Base-by-base conservation (phyloP, 2,797 vertebrate genomes). In the Chromis chromis region DNA sequence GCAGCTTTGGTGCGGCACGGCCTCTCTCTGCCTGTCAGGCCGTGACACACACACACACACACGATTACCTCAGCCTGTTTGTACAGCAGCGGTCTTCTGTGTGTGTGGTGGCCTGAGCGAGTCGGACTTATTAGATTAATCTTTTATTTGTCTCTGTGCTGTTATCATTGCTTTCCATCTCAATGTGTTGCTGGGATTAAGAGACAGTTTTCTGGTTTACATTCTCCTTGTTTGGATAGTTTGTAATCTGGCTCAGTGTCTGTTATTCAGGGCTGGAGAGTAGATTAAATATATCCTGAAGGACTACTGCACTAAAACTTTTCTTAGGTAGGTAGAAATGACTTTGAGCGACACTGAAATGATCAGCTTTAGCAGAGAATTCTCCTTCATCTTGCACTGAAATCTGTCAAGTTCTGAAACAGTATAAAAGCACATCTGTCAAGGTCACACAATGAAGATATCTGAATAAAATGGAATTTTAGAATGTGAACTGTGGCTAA, bases 81-180 rank as follows among this genome's bases (percentile, higher is more conserved):
- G 71, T 85, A 55, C 82, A 86, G 81, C 81, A 76, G 74, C 59
- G 54, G 76, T 82, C 44, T 62, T 70, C 69, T 90, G 77, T 88
- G 62, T 83, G 49, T 17, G 76, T 59, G 81, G 71, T 70, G 69
- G 84, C 79, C 86, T 66, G 14, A 86, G 70, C 65, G 27, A 89
- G 67, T 78, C 69, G 24, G 78, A 88, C 62, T 91, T 90, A 91
- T 91, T 91, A 89, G 83, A 91, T 89, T 91, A 91, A 93, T 88
- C 90, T 89, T 88, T 87, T 88, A 90, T 92, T 90, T 89, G 88
- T 88, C 84, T 81, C 76, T 67, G 33, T 24, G 64, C 70, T 17
- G 61, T 89, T 88, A 89, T 89, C 87, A 71, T 65, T 82, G 87
- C 87, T 87, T 89, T 90, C 86, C 82, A 89, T 91, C 83, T 87